Evolutionary conservation across 2,888 invertebrate species (phyloP).

Genomic region (Smittia sp.): DNA sequence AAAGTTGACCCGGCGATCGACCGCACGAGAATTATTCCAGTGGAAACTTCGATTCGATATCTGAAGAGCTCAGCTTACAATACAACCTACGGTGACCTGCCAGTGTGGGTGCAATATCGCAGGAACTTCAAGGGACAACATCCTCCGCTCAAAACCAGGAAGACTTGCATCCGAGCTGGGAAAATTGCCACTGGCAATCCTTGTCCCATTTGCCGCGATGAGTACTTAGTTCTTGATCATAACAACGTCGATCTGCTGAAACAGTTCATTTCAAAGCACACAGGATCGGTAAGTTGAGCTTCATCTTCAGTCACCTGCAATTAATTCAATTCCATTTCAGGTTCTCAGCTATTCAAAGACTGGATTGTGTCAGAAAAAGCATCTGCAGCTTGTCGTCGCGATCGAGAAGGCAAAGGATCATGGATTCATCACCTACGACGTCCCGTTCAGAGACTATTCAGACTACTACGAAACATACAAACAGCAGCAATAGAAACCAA

Average conservation of each 20-base stretch:
- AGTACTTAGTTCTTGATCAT: slow-evolving; percentile 83
- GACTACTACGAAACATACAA: slow-evolving; percentile 58
- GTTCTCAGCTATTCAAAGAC: slow-evolving; percentile 67
- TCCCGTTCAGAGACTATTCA: slow-evolving; percentile 80
- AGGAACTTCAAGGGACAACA: slow-evolving; percentile 81
- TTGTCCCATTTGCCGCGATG: slow-evolving; percentile 93
- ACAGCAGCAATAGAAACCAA: not conserved
- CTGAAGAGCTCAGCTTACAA: slow-evolving; percentile 79
- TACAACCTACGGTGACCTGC: slow-evolving; percentile 74
- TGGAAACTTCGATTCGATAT: slow-evolving; percentile 81
- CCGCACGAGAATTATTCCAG: slow-evolving; percentile 65
- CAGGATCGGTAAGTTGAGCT: slow-evolving; percentile 61
- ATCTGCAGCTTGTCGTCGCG: slow-evolving; percentile 71
- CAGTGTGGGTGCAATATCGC: slow-evolving; percentile 83
- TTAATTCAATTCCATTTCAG: slow-evolving; percentile 48
- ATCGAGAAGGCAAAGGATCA: slow-evolving; percentile 77
- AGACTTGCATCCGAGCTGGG: slow-evolving; percentile 76
- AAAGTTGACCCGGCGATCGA: slow-evolving; percentile 56
- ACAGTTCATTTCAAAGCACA: slow-evolving; percentile 84
- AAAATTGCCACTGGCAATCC: slow-evolving; percentile 80
- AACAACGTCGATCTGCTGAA: slow-evolving; percentile 74
- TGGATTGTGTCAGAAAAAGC: slow-evolving; percentile 77
- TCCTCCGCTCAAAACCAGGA: slow-evolving; percentile 76
- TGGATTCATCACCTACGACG: slow-evolving; percentile 77
- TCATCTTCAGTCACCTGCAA: slow-evolving; percentile 28